Evolutionary conservation across 2,888 invertebrate species (phyloP).

Genomic region (Ctenicera cuprea): DNA sequence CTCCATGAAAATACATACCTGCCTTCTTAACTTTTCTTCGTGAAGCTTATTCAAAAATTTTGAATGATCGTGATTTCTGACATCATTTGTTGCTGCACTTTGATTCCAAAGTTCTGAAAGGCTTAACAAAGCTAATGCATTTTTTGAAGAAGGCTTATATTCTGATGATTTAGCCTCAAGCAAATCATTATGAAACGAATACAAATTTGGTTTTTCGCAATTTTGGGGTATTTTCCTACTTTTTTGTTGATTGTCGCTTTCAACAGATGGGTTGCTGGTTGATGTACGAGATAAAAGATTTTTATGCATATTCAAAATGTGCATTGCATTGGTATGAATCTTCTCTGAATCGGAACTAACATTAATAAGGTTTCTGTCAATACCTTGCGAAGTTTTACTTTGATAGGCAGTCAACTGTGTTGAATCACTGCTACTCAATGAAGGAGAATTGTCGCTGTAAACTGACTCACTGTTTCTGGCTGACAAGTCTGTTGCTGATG

Average conservation of each 20-base stretch:
- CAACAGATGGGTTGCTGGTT: not conserved
- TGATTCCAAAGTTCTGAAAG: slow-evolving; percentile 81
- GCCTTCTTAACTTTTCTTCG: slow-evolving; percentile 85
- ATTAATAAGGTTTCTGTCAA: slow-evolving; percentile 51
- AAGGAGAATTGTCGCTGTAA: slow-evolving; percentile 33
- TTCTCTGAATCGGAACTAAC: slow-evolving; percentile 32
- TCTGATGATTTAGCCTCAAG: slow-evolving; percentile 13
- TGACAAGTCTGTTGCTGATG: slow-evolving; percentile 29
- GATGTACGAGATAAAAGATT: slow-evolving; percentile 54
- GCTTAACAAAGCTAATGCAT: slow-evolving; percentile 70
- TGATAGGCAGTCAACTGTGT: slow-evolving; percentile 63
- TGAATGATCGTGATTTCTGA: slow-evolving; percentile 56
- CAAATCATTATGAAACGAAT: slow-evolving; percentile 14
- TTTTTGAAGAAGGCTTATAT: slow-evolving; percentile 34
- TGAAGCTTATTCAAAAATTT: slow-evolving; percentile 75
- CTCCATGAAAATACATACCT: slow-evolving; percentile 76
- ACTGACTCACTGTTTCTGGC: slow-evolving; percentile 32
- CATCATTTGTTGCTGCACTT: slow-evolving; percentile 57
- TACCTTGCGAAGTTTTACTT: slow-evolving; percentile 45
- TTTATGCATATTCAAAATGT: slow-evolving; percentile 62
- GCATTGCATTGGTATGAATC: slow-evolving; percentile 61
- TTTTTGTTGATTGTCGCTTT: not conserved
- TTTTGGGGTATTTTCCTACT: not conserved
- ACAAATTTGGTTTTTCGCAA: not conserved
- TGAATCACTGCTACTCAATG: slow-evolving; percentile 61